A percentile compares a stretch with the other conserved stretches of the same genome.
These are phyloP conservation scores for Pristionchus fissidentatus DNA, from an alignment of 2,888 invertebrate genomes.

Conservation along the genomic window DNA sequence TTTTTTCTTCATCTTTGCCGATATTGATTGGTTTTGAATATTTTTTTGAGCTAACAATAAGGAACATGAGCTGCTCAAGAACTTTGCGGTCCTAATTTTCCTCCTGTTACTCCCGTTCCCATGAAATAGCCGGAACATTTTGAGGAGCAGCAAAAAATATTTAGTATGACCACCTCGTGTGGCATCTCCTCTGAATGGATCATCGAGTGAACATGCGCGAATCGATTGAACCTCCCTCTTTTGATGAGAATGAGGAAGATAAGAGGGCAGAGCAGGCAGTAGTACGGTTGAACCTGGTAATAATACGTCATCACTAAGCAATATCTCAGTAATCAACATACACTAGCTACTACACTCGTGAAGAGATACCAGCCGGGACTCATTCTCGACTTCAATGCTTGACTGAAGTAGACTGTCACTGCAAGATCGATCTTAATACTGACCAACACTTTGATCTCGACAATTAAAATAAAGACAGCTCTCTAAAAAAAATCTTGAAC, in stretches of 20 bases:
- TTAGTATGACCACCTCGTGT: too few relatives aligned
- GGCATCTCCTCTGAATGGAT: background rate
- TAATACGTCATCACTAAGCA: background rate
- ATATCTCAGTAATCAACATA: background rate
- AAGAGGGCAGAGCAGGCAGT: too few relatives aligned
- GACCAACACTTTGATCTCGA: too few relatives aligned
- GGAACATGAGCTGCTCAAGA: too few relatives aligned
- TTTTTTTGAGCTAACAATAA: too few relatives aligned
- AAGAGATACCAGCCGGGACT: slow-evolving; percentile 1
- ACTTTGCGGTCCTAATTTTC: too few relatives aligned
- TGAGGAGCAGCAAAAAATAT: too few relatives aligned
- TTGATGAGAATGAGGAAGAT: slow-evolving; percentile 1
- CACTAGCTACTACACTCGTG: background rate
- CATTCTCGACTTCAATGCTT: background rate
- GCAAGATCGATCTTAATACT: background rate
- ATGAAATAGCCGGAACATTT: too few relatives aligned
- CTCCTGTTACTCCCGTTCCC: too few relatives aligned
- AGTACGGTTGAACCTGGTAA: slow-evolving; percentile 16
- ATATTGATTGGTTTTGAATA: too few relatives aligned
- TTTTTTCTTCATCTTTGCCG: too few relatives aligned
- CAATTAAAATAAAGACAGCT: background rate
- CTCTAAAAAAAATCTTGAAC: too few relatives aligned
- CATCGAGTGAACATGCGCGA: background rate
- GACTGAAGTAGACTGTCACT: slow-evolving; percentile 20
- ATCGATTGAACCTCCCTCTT: background rate